phyloP scores from a whole-genome alignment of 2,113 vertebrate species.

The Phrynosoma platyrhinos region DNA sequence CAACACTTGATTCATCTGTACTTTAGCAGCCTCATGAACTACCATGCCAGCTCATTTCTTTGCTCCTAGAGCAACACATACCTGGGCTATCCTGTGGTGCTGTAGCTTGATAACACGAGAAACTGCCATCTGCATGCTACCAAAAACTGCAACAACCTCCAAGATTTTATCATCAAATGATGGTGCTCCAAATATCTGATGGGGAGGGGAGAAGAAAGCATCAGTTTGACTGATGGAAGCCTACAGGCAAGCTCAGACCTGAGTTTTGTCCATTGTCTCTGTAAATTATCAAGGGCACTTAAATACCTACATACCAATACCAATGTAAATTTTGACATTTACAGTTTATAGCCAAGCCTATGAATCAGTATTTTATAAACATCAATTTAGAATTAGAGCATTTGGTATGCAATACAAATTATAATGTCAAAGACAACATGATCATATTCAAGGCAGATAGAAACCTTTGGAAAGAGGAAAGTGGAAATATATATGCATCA shows the following conservation, averaged over 20 bases:
- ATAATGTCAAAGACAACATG: constrained; percentile 23
- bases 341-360: background rate
- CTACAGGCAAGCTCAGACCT: background rate
- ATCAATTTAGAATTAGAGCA: background rate
- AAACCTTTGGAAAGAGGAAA: background rate
- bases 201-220: constrained; percentile 40
- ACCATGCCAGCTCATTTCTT: rapidly evolving
- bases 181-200: constrained; percentile 95
- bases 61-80: constrained; percentile 60
- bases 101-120: constrained; percentile 97
- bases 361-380: background rate
- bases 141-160: constrained; percentile 96
- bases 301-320: background rate
- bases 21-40: background rate
- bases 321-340: background rate
- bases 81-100: constrained; percentile 97
- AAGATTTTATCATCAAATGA: constrained; percentile 98
- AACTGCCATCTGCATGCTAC: constrained; percentile 99
- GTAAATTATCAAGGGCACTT: background rate
- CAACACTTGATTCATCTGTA: constrained; percentile 18
- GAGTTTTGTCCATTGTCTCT: background rate
- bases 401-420: background rate
- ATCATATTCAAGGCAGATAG: constrained; percentile 9
- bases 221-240: background rate
- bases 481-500: background rate